Evolutionary conservation across 2,888 invertebrate genomes (phyloP), one percentile per base, ranked within the genome.

Genomic region (Lycophotia porphyrea): DNA sequence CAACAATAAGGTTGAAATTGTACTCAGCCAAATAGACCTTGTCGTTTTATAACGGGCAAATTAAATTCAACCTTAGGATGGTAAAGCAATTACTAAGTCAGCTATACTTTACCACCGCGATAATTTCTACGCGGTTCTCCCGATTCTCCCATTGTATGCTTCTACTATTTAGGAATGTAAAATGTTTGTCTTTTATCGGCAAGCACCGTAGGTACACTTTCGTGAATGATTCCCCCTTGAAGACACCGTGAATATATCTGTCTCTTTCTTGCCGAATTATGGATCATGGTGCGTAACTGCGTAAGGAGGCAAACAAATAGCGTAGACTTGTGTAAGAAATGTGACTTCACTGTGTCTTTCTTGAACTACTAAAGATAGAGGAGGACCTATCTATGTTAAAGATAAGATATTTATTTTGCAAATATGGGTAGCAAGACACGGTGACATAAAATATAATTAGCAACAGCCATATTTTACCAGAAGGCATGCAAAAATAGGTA

Each of bases 211-310:
- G 15, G 27, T 63, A 69, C 69, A 63, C 61, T 69, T 69, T 78
- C 36, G 8, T 39, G 21, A 70, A 78, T 70, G 70, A 52, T n/a
- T 63, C 24, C 1, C 4, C 34, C 60, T 36, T 47, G 47, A 64
- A 31, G 15, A 34, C 8, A 42, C 31, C 24, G 44, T 64, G 31
- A 11, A 31, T 52, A 61, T 66, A 60, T 24, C 80, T 36, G 36
- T 80, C 80, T n/a, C 44, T 73, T 61, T 80, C 80, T 74, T 47
- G 44, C 21, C 34, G 2, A 72, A 66, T 5, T 66, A 66, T 80
- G 44, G 65, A 61, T 72, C 36, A 60, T 60, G 49, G 47, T 63
- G n/a, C 39, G 63, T 58, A 24, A 55, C 58, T n/a, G n/a, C 8
- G 55, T 52, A 61, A 13, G 15, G 36, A 34, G 39, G 47, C 11